Evolutionary conservation across 2,113 vertebrate species (phyloP).

Genomic region (Takifugu flavidus): DNA sequence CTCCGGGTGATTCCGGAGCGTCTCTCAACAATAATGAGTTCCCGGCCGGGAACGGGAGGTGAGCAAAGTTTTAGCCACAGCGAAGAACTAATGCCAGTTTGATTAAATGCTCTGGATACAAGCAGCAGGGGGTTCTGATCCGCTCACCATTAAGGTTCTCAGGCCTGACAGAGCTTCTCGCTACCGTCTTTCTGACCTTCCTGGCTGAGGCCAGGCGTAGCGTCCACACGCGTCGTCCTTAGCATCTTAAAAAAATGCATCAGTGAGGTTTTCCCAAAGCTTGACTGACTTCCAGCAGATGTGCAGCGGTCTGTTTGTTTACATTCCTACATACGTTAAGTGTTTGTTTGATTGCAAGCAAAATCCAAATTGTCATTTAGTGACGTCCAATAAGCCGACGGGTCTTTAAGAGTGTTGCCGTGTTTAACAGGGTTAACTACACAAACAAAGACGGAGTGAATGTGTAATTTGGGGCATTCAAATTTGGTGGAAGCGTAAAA

Average conservation of each 20-base stretch:
- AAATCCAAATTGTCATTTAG: conserved; percentile 59
- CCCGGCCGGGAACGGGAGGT: conserved; percentile 61
- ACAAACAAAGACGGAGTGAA: conserved; percentile 71
- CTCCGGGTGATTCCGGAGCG: conserved; percentile 36
- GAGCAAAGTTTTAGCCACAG: conserved; percentile 68
- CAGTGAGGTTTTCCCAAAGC: too few relatives aligned
- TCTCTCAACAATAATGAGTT: conserved; percentile 62
- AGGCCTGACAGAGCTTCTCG: conserved; percentile 32
- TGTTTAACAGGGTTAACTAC: conserved; percentile 70
- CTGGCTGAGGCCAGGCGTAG: neutral
- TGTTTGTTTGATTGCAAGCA: conserved; percentile 66
- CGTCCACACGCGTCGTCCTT: too few relatives aligned
- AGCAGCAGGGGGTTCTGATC: conserved; percentile 68
- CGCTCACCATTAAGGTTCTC: conserved; percentile 14
- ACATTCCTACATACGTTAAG: conserved; percentile 55
- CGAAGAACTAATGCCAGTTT: conserved; percentile 71
- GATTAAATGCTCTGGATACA: conserved; percentile 69
- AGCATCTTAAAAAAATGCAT: too few relatives aligned
- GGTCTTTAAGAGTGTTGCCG: conserved; percentile 63
- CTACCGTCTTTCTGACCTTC: conserved; percentile 13
- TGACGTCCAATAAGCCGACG: conserved; percentile 51
- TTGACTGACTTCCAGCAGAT: too few relatives aligned
- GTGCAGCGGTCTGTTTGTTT: conserved; percentile 40
- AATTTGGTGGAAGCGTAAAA: conserved; percentile 41
- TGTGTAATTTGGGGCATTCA: conserved; percentile 69